Base-by-base conservation (phyloP, 2,797 vertebrate genomes). In the Lycodopsis pacificus region DNA sequence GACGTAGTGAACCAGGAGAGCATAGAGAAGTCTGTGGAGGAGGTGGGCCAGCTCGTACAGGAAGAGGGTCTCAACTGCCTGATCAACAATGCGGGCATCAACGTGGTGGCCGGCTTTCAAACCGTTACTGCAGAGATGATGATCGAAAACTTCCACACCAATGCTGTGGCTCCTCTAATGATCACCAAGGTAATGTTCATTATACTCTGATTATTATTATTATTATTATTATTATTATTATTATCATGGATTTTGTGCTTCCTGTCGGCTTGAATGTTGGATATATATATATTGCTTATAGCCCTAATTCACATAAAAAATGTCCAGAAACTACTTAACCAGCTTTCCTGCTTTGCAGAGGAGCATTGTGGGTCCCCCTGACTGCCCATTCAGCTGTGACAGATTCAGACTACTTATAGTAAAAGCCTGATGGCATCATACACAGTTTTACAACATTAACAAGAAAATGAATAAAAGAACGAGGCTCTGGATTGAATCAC, bases 71-170 rank as follows among this genome's bases (percentile, higher is more conserved):
- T 96, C 48, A 95, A 93, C 91, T 96, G 94, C 76, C 93, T 96
- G 25, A 96, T 96, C 71, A 96, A 96, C 93, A 97, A 96, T 0
- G 95, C 95, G 0, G 95, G 95, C 54, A 94, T 97, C 88, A 96
- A 95, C 0, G 89, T 95, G 67, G 12, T 76, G 0, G 95, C 95
- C 0, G 83, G 95, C 73, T 89, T 96, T 89, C 86, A 95, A 30
- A 92, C 92, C 0, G 94, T 96, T 3, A 95, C 94, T 0, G 91
- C 94, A 9, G 95, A 96, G 79, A 93, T 92, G 30, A 96, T 96
- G 95, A 90, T 95, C 32, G 92, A 94, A 83, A 95, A 94, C 62
- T 95, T 95, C 64, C 93, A 94, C 48, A 95, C 94, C 73, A 96
- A 95, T 46, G 81, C 94, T 0, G 95, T 96, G 3, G 94, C 94